Percentiles rank a stretch among this genome's conserved stretches.
phyloP scores from a whole-genome alignment of 2,797 vertebrate genomes.

The Amphiprion clarkii region DNA sequence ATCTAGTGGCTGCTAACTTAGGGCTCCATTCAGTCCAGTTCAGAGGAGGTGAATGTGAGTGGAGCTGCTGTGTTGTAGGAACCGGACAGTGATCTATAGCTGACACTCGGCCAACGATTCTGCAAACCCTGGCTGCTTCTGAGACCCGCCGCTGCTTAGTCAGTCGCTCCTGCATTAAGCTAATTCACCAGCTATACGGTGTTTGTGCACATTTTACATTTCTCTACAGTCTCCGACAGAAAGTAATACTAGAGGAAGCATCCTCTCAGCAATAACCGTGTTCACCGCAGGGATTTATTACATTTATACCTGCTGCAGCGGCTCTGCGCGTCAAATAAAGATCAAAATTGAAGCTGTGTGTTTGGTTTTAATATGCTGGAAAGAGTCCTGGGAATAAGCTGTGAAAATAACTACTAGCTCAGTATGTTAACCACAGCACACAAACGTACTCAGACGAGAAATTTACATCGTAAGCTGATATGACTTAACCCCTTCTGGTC shows the following conservation, averaged over 20 bases:
- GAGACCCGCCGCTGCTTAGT: constrained; percentile 62
- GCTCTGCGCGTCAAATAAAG: constrained; percentile 12
- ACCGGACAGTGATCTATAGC: constrained; percentile 58
- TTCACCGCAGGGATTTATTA: constrained; percentile 38
- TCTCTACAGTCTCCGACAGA: constrained; percentile 28
- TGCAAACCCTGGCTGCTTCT: constrained; percentile 59
- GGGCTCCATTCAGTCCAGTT: neutral
- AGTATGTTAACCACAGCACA: constrained; percentile 20
- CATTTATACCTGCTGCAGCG: constrained; percentile 17
- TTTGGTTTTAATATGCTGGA: constrained; percentile 48
- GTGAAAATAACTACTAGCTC: constrained; percentile 40
- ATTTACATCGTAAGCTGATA: neutral
- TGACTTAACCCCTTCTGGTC: neutral
- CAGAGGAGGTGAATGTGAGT: constrained; percentile 16
- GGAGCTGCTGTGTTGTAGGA: constrained; percentile 23
- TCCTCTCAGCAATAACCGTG: constrained; percentile 51
- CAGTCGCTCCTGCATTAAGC: constrained; percentile 69
- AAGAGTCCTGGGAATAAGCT: constrained; percentile 26
- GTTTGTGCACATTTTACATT: constrained; percentile 56
- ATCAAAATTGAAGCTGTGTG: constrained; percentile 21
- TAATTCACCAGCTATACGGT: constrained; percentile 61
- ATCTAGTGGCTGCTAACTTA: neutral
- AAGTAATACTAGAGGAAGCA: constrained; percentile 28
- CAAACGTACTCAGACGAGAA: neutral
- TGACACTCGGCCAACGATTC: constrained; percentile 60